phyloP scores from a whole-genome alignment of 2,888 invertebrate genomes.

The Acrocera orbiculus region DNA sequence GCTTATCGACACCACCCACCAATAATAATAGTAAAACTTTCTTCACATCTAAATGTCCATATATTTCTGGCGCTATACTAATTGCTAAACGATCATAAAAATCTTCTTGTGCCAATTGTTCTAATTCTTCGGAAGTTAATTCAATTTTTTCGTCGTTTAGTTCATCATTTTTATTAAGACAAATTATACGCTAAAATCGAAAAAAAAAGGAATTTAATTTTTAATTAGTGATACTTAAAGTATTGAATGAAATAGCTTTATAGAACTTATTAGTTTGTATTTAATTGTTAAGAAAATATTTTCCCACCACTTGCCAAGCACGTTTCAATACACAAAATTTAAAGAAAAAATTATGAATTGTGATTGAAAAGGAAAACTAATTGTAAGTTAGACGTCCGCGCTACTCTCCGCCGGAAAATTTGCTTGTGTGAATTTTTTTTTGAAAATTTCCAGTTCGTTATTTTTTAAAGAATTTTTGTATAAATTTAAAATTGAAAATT shows the following conservation, averaged over 20 bases:
- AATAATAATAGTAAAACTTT: slow-evolving; percentile 84
- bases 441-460: too few species aligned
- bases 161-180: slow-evolving; percentile 76
- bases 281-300: too few species aligned
- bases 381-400: too few species aligned
- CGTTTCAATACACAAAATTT: background rate
- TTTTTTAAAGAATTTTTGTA: too few species aligned
- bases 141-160: slow-evolving; percentile 49
- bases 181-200: slow-evolving; percentile 27
- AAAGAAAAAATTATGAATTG: too few species aligned
- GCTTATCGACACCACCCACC: slow-evolving; percentile 77
- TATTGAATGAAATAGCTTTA: too few species aligned
- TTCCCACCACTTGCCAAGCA: background rate
- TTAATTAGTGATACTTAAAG: too few species aligned
- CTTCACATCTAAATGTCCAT: slow-evolving; percentile 94
- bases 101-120: slow-evolving; percentile 65
- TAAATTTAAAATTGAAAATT: too few species aligned
- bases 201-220: background rate
- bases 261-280: too few species aligned
- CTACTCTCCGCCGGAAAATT: too few species aligned
- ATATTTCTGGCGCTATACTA: slow-evolving; percentile 96
- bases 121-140: slow-evolving; percentile 68
- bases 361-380: too few species aligned
- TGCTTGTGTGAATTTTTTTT: too few species aligned
- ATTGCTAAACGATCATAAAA: slow-evolving; percentile 82